Base-by-base conservation (phyloP, 1,140 invertebrate genomes). In the Phenacoccus solenopsis region DNA sequence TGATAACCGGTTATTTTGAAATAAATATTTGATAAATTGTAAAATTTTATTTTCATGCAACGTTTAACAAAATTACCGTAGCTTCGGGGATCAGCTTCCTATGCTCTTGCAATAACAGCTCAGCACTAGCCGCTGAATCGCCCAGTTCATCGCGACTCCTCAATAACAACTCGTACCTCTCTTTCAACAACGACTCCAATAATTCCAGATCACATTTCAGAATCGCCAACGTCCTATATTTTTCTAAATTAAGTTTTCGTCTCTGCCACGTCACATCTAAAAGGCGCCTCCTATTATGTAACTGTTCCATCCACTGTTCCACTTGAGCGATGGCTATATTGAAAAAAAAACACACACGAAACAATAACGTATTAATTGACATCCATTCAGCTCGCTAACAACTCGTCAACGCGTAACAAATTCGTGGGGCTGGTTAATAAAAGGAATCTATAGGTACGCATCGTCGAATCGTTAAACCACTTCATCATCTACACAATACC, bases 241-340 rank as follows among this genome's bases (percentile, higher is more conserved):
- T 89, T 56, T 70, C 71, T 16, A 73, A 30, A 61, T 75, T 71
- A 10, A 70, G 72, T 71, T 74, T 73, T 7, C 73, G 24, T 24
- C 69, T 57, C 22, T 85, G 83, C 82, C 89, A 91, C n/a, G 86
- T 83, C 9, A 85, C 77, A 76, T 94, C 91, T 28, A 94, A 79
- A 72, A 84, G 79, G 72, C 86, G 84, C 72, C 92, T 79, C 73
- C 87, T 83, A 75, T 93, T 87, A 73, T 94, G 91, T 21, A 94
- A 79, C 28, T 83, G 82, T 75, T 91, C 89, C 72, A 91, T 74
- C 86, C 88, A 90, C 71, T 83, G 82, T 76, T 90, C 88, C 0
- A 91, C 88, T 79, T 87, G 85, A 22, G 85, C 80, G 22, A 88
- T 80, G 67, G 86, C 86, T 86, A 70, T 16, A 64, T 80, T 79